Conservation (phyloP, 2,113 vertebrate genomes). For the Numenius arquata region DNA sequence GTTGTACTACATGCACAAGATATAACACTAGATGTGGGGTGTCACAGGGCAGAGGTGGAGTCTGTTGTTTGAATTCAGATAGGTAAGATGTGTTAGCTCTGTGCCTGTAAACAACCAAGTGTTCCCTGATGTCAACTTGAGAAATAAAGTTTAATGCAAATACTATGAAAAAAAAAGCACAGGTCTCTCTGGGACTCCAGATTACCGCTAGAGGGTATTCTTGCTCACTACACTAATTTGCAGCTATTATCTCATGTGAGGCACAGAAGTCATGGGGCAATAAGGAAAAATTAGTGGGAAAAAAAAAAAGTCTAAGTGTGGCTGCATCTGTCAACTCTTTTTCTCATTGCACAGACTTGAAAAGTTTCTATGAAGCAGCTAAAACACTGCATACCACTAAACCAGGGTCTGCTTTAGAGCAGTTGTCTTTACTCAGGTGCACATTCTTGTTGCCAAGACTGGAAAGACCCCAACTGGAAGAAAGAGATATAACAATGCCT, state of each 20-base stretch:
- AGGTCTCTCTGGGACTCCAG: background rate
- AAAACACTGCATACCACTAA: background rate
- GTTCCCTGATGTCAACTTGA: background rate
- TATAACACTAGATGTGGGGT: background rate
- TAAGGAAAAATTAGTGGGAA: background rate
- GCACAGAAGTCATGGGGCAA: background rate
- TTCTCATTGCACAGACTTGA: background rate
- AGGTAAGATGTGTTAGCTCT: background rate
- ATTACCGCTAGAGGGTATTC: background rate
- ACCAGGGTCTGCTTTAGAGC: background rate
- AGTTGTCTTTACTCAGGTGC: background rate
- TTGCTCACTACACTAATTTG: background rate
- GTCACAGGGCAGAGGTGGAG: background rate
- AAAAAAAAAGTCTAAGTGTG: background rate
- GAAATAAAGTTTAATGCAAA: background rate
- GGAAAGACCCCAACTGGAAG: background rate
- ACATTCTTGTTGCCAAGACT: background rate
- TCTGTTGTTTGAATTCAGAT: background rate
- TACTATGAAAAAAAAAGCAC: background rate
- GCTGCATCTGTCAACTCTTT: background rate
- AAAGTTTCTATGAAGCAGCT: background rate
- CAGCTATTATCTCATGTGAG: fast-evolving
- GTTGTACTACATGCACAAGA: fast-evolving
- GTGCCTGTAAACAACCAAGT: background rate
- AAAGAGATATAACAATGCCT: background rate